Evolutionary conservation across 2,888 invertebrate genomes (phyloP).

Genomic region (Melieria omissa): DNA sequence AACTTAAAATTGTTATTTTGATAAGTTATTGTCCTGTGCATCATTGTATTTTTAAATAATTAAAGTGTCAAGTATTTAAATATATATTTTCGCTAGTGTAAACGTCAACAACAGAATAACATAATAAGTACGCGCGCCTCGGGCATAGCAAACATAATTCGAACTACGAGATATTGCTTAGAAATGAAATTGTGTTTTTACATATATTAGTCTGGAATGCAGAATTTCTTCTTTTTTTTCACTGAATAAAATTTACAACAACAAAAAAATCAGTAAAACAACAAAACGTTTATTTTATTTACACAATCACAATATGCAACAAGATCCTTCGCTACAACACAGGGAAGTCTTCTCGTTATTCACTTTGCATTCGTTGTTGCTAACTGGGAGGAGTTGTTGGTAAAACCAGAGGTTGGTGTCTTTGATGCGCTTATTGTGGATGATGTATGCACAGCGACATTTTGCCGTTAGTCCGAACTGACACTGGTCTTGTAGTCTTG

Average conservation of each 20-base stretch:
- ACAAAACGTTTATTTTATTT: conserved; percentile 35
- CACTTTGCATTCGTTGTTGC: too few species aligned
- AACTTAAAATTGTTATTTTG: neutral
- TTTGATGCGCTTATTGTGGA: too few species aligned
- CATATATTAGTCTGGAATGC: conserved; percentile 13
- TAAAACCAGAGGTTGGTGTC: too few species aligned
- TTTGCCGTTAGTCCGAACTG: too few species aligned
- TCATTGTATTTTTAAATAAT: conserved; percentile 1
- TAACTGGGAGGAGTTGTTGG: too few species aligned
- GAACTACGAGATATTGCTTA: conserved; percentile 34
- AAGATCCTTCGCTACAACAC: too few species aligned
- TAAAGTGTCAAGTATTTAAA: neutral
- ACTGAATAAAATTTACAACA: conserved; percentile 33
- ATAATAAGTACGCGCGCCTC: conserved; percentile 3
- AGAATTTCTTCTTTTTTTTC: conserved; percentile 21
- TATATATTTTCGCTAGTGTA: conserved; percentile 26
- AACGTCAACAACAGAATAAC: conserved; percentile 19
- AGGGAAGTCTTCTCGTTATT: too few species aligned
- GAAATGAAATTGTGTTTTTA: conserved; percentile 36
- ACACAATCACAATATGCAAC: too few species aligned
- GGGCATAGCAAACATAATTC: too few species aligned
- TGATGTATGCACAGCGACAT: too few species aligned
- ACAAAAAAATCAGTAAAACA: conserved; percentile 31
- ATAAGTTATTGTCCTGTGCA: neutral
- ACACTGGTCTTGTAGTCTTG: too few species aligned